Evolutionary conservation across 2,888 invertebrate species (phyloP), one percentile per base, ranked within the genome.

Genomic region (Ganaspis brasiliensis): DNA sequence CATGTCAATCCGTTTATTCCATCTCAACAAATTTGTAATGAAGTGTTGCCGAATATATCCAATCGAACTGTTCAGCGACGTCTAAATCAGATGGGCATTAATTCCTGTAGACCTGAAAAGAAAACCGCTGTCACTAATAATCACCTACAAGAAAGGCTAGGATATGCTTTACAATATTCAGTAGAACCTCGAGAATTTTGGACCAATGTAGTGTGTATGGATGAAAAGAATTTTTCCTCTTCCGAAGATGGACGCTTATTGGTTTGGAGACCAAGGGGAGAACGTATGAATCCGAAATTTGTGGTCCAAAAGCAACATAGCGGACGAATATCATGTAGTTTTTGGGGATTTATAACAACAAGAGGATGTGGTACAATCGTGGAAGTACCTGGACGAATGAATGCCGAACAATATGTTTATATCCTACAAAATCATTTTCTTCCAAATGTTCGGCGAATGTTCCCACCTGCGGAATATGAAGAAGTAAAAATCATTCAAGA

Each of bases 401-500:
- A 78, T 74, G 67, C 81, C 1, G 56, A 31, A 10, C 73, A 74
- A 0, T 84, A 82, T 55, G 61, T 82, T 0, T 9, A 73, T 31
- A 52, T 82, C 0, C 55, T 84, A 6, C 59, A 82, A 19, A 61
- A 77, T 10, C 9, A 67, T 1, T 75, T 85, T 75, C 72, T 80
- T 0, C 82, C 81, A 2, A 55, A 61, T 24, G 80, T 77, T 2
- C 31, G 80, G 1, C 49, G 26, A 10, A 10, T 76, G 9, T 79
- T 76, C 45, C 79, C 79, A 0, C 71, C 19, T n/a, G 49, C 78
- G 0, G 74, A 78, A 19, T 21, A 55, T 14, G 73, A 73, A 26
- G 45, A 70, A 16, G 2, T 56, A 8, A 56, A 56, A 24, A 21
- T 56, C 0, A 73, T 79, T 3, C 78, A 83, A 26, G 83, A 83